Evolutionary conservation across 2,113 vertebrate species (phyloP), one percentile per base, ranked within the genome.

Genomic region (Seriola aureovittata): DNA sequence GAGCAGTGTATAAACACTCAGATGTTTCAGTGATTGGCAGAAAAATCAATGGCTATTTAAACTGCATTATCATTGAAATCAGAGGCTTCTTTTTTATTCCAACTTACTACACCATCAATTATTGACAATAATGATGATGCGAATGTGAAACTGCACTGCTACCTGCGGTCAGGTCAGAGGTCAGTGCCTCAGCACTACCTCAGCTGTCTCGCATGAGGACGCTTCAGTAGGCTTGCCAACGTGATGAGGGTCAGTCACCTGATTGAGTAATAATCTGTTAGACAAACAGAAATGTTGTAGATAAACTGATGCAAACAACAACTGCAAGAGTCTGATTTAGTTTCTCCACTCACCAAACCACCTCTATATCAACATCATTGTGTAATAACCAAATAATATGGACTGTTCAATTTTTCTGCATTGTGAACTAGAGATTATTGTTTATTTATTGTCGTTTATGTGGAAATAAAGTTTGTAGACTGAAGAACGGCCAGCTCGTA

Each of bases 1-100:
- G 57, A 59, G n/a, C 14, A 0, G 9, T 34, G 16, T 79, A 55
- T 55, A 88, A 85, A 79, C 73, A 63, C 14, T 36, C 4, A 42
- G 57, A 62, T 63, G 38, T 63, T 72, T 85, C 54, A 58, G 16
- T 29, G 58, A 77, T 25, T 69, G 8, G 32, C 12, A 40, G 19
- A 73, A 81, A 77, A 17, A 9, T 40, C 13, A 40, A 1, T 59
- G 8, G n/a, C 11, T 73, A 4, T 65, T 29, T 25, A 63, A 63
- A n/a, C 44, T 16, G 13, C 16, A 23, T 46, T 44, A 48, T 10
- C 34, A 23, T 10, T 60, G 14, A 21, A 60, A 71, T 58, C 10
- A 29, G 29, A 29, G 29, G 29, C 11, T 60, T 36, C 5, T 25
- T 21, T 34, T 57, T 57, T 8, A 46, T 5, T 69, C 3, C 9